Percentiles rank a stretch among this genome's conserved stretches.
These are phyloP conservation scores for Rhopilema esculentum DNA, from an alignment of 30 jellyfish, hydroid and myxozoan genomes.

Conservation along the genomic window DNA sequence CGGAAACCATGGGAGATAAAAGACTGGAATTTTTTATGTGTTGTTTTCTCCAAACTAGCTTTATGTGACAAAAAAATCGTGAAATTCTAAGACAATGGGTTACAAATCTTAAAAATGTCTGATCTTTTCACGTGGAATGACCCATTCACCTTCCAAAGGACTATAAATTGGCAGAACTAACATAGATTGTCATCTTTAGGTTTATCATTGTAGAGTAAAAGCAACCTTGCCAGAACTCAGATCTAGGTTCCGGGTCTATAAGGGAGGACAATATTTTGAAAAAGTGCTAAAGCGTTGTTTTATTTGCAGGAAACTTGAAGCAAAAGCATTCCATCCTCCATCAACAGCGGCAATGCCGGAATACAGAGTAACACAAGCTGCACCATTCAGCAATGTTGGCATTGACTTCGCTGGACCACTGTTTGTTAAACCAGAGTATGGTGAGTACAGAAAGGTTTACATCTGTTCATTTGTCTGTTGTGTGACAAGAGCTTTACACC, in stretches of 20 bases:
- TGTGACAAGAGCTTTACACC: constrained; percentile 57
- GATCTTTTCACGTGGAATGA: no score
- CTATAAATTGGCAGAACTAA: neutral
- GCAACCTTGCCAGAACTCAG: constrained; percentile 8
- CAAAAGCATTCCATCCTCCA: neutral
- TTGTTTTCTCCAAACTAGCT: no score
- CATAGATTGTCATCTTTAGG: neutral
- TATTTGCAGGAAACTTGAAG: constrained; percentile 11
- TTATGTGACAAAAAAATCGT: no score
- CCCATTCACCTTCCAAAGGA: neutral
- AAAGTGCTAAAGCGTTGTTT: constrained; percentile 2
- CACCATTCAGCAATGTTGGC: constrained; percentile 16
- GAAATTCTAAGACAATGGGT: no score
- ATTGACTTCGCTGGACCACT: constrained; percentile 50
- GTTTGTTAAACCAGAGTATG: neutral
- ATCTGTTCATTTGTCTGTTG: constrained; percentile 59
- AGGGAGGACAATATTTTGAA: constrained; percentile 5
- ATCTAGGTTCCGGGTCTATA: neutral
- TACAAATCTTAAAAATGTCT: no score
- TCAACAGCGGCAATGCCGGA: constrained; percentile 12
- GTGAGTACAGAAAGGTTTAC: constrained; percentile 22
- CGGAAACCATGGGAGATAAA: no score
- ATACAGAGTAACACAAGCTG: constrained; percentile 1
- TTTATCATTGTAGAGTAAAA: neutral
- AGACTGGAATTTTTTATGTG: no score